A percentile compares a stretch with the other conserved stretches of the same genome.
Conservation (phyloP, 1,140 invertebrate genomes). For the Pollicipes pollicipes region DNA sequence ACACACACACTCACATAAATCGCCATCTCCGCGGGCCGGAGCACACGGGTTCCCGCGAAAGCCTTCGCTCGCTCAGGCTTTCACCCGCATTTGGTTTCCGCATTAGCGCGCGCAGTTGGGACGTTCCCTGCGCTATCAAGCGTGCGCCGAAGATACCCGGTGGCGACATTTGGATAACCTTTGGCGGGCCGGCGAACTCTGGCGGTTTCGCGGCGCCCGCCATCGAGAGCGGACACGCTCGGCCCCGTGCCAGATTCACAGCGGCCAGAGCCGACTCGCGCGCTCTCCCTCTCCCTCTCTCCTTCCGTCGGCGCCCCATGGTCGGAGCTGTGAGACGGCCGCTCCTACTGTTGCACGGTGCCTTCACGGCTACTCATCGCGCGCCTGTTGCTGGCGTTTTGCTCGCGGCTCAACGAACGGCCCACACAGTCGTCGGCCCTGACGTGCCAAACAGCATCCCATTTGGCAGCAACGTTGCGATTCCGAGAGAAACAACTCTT, state of each 20-base stretch:
- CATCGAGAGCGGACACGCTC: no score
- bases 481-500: no score
- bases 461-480: background rate
- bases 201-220: background rate
- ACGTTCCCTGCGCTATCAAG: background rate
- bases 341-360: no score
- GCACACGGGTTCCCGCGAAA: background rate
- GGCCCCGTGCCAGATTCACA: background rate
- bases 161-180: background rate
- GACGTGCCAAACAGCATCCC: background rate
- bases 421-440: background rate
- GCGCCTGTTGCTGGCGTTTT: background rate
- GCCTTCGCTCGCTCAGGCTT: background rate
- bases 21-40: background rate
- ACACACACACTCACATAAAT: conserved; percentile 1
- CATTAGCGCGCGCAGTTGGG: background rate
- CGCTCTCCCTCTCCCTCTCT: no score
- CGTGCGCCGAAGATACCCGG: no score
- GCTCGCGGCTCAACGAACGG: no score
- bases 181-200: background rate
- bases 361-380: background rate
- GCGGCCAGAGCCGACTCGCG: no score
- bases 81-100: background rate
- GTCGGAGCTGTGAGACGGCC: no score
- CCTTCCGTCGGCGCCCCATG: no score